Evolutionary conservation across 2,888 invertebrate species (phyloP).

Genomic region (Oxycera nigricornis): DNA sequence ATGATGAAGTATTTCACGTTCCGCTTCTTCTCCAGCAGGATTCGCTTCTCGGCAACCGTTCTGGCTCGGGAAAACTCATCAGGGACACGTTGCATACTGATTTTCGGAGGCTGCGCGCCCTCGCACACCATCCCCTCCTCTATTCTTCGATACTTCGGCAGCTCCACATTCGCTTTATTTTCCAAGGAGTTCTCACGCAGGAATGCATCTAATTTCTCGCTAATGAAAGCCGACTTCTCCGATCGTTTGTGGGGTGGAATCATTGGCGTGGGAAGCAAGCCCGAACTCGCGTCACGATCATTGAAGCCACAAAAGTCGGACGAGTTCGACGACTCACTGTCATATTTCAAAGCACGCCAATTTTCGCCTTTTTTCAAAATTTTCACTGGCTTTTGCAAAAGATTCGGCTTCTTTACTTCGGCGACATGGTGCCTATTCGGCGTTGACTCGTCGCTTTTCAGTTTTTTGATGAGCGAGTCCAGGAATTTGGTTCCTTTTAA

Average conservation of each 20-base stretch:
- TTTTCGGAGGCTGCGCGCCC: conserved; percentile 55
- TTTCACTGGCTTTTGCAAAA: background rate
- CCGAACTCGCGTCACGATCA: conserved; percentile 55
- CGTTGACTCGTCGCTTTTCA: conserved; percentile 16
- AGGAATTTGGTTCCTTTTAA: conserved; percentile 17
- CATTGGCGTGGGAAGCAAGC: conserved; percentile 59
- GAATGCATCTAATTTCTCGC: conserved; percentile 64
- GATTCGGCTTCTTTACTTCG: background rate
- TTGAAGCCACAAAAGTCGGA: conserved; percentile 59
- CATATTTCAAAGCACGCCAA: background rate
- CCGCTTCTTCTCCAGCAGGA: conserved; percentile 59
- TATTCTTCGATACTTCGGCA: conserved; percentile 43
- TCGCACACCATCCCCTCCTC: conserved; percentile 57
- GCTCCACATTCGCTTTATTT: conserved; percentile 50
- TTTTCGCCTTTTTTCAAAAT: background rate
- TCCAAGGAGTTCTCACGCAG: conserved; percentile 63
- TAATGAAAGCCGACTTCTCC: conserved; percentile 61
- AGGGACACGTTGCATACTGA: conserved; percentile 58
- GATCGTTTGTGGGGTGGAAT: conserved; percentile 50
- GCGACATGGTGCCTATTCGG: background rate
- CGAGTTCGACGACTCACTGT: conserved; percentile 1
- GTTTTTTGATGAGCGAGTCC: conserved; percentile 39
- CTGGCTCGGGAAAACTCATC: conserved; percentile 61
- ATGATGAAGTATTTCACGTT: conserved; percentile 59
- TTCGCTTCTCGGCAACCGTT: conserved; percentile 65